Evolutionary conservation across 2,113 vertebrate species (phyloP), one percentile per base, ranked within the genome.

Genomic region (Synchiropus splendidus): DNA sequence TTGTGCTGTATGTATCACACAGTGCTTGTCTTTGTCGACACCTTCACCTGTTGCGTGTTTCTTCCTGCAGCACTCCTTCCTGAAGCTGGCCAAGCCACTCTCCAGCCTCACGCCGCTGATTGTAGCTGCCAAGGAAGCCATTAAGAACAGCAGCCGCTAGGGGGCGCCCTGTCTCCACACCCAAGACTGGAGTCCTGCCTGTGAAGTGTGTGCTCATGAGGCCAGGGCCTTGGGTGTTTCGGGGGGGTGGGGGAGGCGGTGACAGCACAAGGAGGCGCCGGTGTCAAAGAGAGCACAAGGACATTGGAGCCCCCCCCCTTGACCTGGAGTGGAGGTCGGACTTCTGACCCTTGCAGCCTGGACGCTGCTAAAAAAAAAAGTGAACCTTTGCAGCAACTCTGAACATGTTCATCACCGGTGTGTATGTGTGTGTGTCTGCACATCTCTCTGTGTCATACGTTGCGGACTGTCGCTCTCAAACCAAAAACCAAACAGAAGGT

Each of bases 71-170:
- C 95, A 98, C 87, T 89, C 92, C 15, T 98, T 98, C 88, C 89
- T 98, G 85, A 97, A 98, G 84, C 72, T 98, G 87, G 95, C 95
- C 66, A 97, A 98, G 88, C 95, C 95, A 9, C 90, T 98, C 34
- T 98, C 95, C 68, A 98, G 95, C 77, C 87, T 98, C 85, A 96
- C 92, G 70, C 95, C 95, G 58, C 88, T 98, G 85, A 98, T 98
- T 86, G 90, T 98, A 58, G 95, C 95, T 54, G 95, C 95, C 10
- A 98, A 98, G 84, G 95, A 98, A 86, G 95, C 94, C 18, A 98
- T 98, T 83, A 98, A 98, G 85, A 98, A 97, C 85, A 97, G 92
- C 87, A 95, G 92, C 80, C 92, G 94, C 78, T 98, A 95, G 75
- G 48, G 33, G 35, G 51, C 51, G 48, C 47, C 58, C 56, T 39